phyloP scores from a whole-genome alignment of 2,888 invertebrate species.

The Caenorhabditis sp. region DNA sequence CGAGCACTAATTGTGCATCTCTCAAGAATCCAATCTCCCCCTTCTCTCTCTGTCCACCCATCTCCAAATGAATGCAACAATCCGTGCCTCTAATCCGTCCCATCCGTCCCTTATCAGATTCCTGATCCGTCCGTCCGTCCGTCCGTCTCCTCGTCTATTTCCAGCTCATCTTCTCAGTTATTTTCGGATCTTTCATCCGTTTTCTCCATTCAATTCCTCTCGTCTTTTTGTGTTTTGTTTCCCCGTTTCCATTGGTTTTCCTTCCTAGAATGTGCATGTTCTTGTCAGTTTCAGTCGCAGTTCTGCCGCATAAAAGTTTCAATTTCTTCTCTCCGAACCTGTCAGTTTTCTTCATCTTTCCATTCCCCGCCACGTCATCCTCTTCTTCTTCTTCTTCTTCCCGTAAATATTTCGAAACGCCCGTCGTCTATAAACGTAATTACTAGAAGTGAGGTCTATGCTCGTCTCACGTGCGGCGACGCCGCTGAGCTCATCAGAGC shows the following conservation, averaged over 20 bases:
- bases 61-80: slow-evolving; percentile 33
- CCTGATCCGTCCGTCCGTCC: not conserved
- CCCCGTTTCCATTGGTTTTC: not conserved
- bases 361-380: not conserved
- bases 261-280: no score
- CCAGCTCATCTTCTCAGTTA: slow-evolving; percentile 11
- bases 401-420: not conserved
- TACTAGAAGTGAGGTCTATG: not conserved
- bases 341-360: not conserved
- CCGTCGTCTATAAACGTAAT: slow-evolving; percentile 4
- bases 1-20: not conserved
- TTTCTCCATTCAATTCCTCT: not conserved
- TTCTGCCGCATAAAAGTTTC: no score
- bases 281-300: slow-evolving; percentile 12
- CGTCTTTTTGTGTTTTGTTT: not conserved
- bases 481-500: not conserved
- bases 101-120: slow-evolving; percentile 4
- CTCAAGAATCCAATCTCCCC: not conserved
- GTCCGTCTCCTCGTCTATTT: slow-evolving; percentile 10
- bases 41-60: not conserved
- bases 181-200: slow-evolving; percentile 6
- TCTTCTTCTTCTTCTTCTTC: no score
- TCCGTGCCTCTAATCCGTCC: slow-evolving; percentile 1
- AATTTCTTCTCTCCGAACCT: no score
- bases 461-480: not conserved